Conservation (phyloP, 2,113 vertebrate species). For the Stomatorhinus ivindoensis region DNA sequence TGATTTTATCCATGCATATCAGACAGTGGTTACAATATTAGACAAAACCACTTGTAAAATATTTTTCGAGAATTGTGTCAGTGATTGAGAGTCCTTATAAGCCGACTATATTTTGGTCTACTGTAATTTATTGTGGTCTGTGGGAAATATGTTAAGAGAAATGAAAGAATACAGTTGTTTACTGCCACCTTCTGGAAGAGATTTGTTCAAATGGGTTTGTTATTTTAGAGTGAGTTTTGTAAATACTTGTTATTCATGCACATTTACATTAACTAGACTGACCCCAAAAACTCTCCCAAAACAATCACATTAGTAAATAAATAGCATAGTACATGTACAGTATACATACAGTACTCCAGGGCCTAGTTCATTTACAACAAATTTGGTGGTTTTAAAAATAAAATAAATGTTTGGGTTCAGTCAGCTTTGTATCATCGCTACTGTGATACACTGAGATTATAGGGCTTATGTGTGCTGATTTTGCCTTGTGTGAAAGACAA, state of each 20-base stretch:
- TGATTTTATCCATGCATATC: neutral
- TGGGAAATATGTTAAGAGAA: neutral
- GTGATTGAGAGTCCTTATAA: neutral
- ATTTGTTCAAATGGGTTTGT: neutral
- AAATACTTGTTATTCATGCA: neutral
- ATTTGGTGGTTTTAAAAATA: neutral
- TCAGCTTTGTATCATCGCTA: neutral
- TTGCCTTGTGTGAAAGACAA: neutral
- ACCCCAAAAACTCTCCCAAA: neutral
- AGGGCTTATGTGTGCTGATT: neutral
- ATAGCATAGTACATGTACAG: neutral
- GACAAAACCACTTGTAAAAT: neutral
- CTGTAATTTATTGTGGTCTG: neutral
- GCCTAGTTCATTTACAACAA: neutral
- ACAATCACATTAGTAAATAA: neutral
- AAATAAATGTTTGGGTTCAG: neutral
- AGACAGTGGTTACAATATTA: neutral
- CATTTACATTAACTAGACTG: neutral
- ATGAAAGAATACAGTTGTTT: neutral
- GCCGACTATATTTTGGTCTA: neutral
- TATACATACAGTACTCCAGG: neutral
- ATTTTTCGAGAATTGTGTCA: neutral
- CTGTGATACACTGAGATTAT: neutral
- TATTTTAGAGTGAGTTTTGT: neutral
- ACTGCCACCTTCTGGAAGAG: constrained; percentile 11